Base-by-base conservation (phyloP, 2,113 vertebrate species). In the Leptosomus discolor region DNA sequence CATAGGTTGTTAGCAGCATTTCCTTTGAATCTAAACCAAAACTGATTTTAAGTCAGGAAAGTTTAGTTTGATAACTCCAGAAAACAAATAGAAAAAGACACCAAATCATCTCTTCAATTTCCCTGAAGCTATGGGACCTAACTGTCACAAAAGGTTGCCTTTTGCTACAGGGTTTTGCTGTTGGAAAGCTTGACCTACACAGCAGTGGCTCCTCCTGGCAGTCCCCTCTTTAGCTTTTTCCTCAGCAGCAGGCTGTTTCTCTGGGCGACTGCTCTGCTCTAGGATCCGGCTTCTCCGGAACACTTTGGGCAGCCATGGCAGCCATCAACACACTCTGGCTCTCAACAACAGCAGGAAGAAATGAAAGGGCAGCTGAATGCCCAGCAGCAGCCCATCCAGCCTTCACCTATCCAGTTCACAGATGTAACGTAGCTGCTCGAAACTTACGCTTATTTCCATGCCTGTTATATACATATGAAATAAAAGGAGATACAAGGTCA, bases 21-120 rank as follows among this genome's bases (percentile, higher is more conserved):
- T 88, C 39, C 58, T 88, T 68, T 8, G 14, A 85, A 70, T 76
- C 70, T 73, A 86, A 90, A 91, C 2, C 45, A 68, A 88, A 94
- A 56, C 50, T 85, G 85, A 92, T 93, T 94, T 85, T 41, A 83
- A 74, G 81, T 95, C 89, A 88, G 61, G 9, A 76, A 87, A 85
- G 85, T 94, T 90, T 71, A 88, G 74, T 94, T 95, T 84, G 32
- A 87, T 86, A 69, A 30, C 41, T 88, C 76, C 69, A 83, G 70
- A n/a, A 88, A 89, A 83, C 86, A 96, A 94, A 95, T 39, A 64
- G 51, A 51, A 85, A 85, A 96, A 89, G 94, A 93, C 93, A 97
- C 39, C 19, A 74, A 92, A 80, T 89, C 41, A 51, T 89, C 43
- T 57, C 60, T 92, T 77, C 46, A 8, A 2, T 68, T 89, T 86